Evolutionary conservation across 2,113 vertebrate species (phyloP).

Genomic region (Oreotrochilus melanogaster): DNA sequence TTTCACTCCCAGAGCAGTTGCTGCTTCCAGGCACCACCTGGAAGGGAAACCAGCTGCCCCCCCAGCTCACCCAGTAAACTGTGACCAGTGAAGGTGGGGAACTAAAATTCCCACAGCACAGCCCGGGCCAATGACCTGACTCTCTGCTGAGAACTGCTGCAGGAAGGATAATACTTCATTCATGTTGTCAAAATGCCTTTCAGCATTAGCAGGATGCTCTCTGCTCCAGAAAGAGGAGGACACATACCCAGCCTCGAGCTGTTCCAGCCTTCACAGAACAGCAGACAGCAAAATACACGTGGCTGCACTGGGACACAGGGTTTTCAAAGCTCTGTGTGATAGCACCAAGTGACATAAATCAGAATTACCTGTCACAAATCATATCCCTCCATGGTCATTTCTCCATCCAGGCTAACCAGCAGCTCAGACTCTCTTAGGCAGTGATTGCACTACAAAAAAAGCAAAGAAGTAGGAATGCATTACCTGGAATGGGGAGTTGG

Average conservation of each 20-base stretch:
- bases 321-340: neutral
- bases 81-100: neutral
- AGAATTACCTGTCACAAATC: constrained; percentile 18
- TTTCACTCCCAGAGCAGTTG: neutral
- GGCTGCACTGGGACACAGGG: neutral
- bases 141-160: neutral
- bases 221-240: neutral
- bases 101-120: neutral
- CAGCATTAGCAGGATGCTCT: neutral
- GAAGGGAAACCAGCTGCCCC: neutral
- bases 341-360: constrained; percentile 15
- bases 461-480: neutral
- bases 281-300: constrained; percentile 10
- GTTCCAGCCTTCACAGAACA: neutral
- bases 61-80: neutral
- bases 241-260: neutral
- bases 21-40: neutral
- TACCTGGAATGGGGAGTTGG: neutral
- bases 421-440: neutral
- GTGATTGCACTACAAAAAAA: neutral
- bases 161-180: neutral
- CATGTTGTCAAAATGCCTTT: neutral
- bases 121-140: neutral
- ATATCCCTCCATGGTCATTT: neutral
- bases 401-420: neutral